Percentiles rank a stretch among this genome's conserved stretches.
Evolutionary conservation across 2,797 vertebrate genomes (phyloP).

Genomic region (Pelochelys cantorii): DNA sequence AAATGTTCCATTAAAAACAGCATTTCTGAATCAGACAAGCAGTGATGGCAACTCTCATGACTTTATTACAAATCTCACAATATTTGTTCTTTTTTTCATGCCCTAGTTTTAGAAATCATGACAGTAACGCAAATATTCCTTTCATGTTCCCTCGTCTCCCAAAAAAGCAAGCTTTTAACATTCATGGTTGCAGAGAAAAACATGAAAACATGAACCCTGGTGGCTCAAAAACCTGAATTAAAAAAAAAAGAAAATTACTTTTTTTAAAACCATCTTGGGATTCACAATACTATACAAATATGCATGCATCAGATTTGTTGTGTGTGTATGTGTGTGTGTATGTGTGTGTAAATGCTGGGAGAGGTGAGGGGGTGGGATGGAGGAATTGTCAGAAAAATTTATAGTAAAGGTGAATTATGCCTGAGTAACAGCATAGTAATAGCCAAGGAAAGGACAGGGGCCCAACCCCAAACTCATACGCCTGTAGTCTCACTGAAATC

Average conservation of each 20-base stretch:
- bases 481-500: not conserved
- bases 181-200: not conserved
- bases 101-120: not conserved
- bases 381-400: not conserved
- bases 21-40: not conserved
- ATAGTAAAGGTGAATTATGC: not conserved
- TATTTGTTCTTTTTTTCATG: constrained; percentile 17
- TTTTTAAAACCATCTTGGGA: constrained; percentile 7
- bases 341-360: no score
- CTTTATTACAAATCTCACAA: rapidly evolving
- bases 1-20: constrained; percentile 23
- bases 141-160: not conserved
- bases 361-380: no score
- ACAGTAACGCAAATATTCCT: not conserved
- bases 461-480: not conserved
- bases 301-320: not conserved
- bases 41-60: not conserved
- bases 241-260: not conserved
- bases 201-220: not conserved
- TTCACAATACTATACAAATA: not conserved
- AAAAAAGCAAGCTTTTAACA: not conserved
- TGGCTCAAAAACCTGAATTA: not conserved
- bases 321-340: not conserved
- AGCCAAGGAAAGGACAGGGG: not conserved
- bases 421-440: not conserved